Base-by-base conservation (phyloP, 1,140 invertebrate genomes). In the Pseudomyrmex flavicornis region DNA sequence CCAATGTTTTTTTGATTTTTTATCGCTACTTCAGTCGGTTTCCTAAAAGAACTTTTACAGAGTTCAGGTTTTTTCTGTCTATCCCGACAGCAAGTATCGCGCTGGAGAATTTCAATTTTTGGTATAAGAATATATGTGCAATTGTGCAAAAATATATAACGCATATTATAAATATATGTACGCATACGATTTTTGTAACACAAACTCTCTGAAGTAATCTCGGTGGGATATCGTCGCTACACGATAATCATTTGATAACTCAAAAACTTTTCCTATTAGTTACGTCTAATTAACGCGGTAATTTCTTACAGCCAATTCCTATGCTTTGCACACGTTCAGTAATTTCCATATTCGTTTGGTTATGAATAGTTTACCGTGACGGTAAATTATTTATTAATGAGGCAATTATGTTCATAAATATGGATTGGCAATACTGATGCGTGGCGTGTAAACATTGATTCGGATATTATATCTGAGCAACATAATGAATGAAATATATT, bases 331-430 rank as follows among this genome's bases (percentile, higher is more conserved):
- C 50, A n/a, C 17, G 13, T 8, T 69, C 68, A 54, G 2, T 10
- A 8, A 17, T 68, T 20, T 22, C 52, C 59, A 7, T 63, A 58
- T 48, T 56, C 48, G 10, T 65, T 75, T 13, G 22, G 54, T 9
- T 12, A 56, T 69, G 20, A 59, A 63, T 66, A 66, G 50, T 48
- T 46, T 13, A 4, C 4, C 4, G 9, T 13, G 50, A 15, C 2
- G 22, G 26, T 59, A 58, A 56, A 69, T 58, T 48, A 59, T 59
- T 69, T 77, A 48, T 46, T 48, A 54, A 66, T 66, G 35, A 54
- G 26, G 46, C 50, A 26, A 22, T 58, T 48, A 17, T 69, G 44
- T 48, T 56, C 10, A 79, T 48, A 79, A 79, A 69, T 69, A 58
- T 58, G 9, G 20, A 77, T 69, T 58, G 52, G 20, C 10, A 70